Conservation (phyloP, 2,888 invertebrate genomes). For the Mylabris sibirica region DNA sequence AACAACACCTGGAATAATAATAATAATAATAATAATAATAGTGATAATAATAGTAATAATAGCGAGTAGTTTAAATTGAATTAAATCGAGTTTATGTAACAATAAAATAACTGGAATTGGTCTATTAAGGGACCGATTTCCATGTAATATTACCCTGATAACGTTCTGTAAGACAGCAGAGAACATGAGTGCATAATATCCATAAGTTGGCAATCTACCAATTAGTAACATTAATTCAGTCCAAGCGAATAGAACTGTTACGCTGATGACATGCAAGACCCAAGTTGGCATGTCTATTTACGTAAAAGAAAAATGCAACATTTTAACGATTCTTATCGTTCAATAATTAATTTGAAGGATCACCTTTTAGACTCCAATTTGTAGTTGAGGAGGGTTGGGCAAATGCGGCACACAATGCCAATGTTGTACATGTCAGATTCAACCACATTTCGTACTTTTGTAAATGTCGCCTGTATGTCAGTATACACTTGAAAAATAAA, state of each 20-base stretch:
- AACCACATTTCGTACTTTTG: conserved; percentile 60
- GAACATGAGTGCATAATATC: conserved; percentile 67
- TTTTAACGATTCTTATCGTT: too few relatives aligned
- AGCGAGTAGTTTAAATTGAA: background rate
- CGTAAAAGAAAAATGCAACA: too few relatives aligned
- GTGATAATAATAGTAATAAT: too few relatives aligned
- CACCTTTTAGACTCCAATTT: background rate
- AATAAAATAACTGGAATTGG: background rate
- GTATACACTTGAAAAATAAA: conserved; percentile 46
- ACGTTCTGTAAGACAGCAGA: conserved; percentile 65
- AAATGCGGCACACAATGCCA: conserved; percentile 31
- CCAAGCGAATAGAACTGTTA: conserved; percentile 64
- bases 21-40: too few relatives aligned
- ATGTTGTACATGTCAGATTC: conserved; percentile 54
- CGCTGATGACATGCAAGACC: conserved; percentile 59
- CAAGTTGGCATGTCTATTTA: conserved; percentile 49
- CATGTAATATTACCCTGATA: conserved; percentile 57
- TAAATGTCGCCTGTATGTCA: conserved; percentile 56
- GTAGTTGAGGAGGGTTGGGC: background rate
- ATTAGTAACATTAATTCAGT: conserved; percentile 65
- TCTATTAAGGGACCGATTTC: background rate
- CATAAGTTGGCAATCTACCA: conserved; percentile 65
- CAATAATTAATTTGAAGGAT: background rate
- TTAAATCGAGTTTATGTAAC: background rate
- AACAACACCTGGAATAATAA: conserved; percentile 60